These are phyloP conservation scores for Neoniphon sammara DNA, from an alignment of 2,797 vertebrate genomes.

Conservation along the genomic window DNA sequence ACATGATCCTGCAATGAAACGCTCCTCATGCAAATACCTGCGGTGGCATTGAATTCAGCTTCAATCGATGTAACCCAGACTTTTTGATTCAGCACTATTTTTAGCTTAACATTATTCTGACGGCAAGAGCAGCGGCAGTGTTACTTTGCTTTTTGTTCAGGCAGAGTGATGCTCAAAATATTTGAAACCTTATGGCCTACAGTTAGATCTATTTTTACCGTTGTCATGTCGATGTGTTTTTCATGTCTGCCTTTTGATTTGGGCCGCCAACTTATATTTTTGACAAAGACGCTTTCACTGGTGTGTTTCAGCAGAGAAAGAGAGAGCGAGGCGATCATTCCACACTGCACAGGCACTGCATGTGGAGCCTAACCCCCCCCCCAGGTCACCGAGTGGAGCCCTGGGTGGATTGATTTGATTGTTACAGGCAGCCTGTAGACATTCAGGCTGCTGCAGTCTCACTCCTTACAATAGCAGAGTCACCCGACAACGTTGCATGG, in stretches of 20 bases:
- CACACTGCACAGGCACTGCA: background rate
- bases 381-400: slow-evolving; percentile 9
- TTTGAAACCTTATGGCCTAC: slow-evolving; percentile 39
- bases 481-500: slow-evolving; percentile 4
- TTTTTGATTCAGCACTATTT: slow-evolving; percentile 70
- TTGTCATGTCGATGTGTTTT: slow-evolving; percentile 55
- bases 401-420: slow-evolving; percentile 14
- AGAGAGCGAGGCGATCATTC: background rate
- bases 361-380: background rate
- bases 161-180: slow-evolving; percentile 55
- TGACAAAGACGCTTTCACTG: slow-evolving; percentile 28
- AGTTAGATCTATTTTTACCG: slow-evolving; percentile 76
- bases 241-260: slow-evolving; percentile 43
- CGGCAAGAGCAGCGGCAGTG: slow-evolving; percentile 36
- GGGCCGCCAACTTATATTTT: slow-evolving; percentile 29
- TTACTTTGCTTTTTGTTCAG: slow-evolving; percentile 42
- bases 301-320: background rate
- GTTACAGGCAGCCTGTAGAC: slow-evolving; percentile 1
- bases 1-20: slow-evolving; percentile 4
- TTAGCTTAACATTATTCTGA: slow-evolving; percentile 54
- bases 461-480: slow-evolving; percentile 1
- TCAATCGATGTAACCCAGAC: slow-evolving; percentile 41
- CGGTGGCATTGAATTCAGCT: slow-evolving; percentile 39
- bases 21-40: slow-evolving; percentile 46
- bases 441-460: slow-evolving; percentile 18